A percentile compares a stretch with the other conserved stretches of the same genome.
These are phyloP conservation scores for Hirtodrosophila trivittata DNA, from an alignment of 2,888 invertebrate genomes.

Conservation along the genomic window DNA sequence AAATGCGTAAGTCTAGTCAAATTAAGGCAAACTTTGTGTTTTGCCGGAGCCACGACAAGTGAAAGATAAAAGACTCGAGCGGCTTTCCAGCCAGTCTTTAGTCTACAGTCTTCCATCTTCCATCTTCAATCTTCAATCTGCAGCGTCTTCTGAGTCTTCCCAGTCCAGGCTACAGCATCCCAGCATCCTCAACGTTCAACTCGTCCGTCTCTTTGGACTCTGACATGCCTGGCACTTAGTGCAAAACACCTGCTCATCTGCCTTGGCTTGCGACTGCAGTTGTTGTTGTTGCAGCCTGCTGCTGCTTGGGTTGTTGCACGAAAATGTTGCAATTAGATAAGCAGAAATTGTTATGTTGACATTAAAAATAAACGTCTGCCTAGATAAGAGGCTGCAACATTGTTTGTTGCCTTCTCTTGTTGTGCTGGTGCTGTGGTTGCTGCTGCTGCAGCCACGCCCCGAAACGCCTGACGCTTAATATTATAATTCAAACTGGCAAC, in stretches of 20 bases:
- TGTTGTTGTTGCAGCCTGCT: conserved; percentile 1
- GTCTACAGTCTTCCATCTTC: not conserved
- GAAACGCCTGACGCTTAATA: conserved; percentile 33
- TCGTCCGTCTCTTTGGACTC: conserved; percentile 6
- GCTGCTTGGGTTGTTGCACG: conserved; percentile 32
- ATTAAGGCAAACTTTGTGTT: conserved; percentile 65
- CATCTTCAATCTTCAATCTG: conserved; percentile 1
- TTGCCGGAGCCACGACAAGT: conserved; percentile 38
- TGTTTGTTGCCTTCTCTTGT: not conserved
- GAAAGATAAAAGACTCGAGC: conserved; percentile 60
- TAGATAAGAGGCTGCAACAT: conserved; percentile 58
- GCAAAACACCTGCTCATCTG: conserved; percentile 75
- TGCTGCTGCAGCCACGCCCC: conserved; percentile 30
- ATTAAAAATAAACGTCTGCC: conserved; percentile 59
- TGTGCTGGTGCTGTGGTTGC: not conserved
- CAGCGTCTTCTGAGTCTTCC: conserved; percentile 7
- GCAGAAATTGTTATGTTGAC: conserved; percentile 79
- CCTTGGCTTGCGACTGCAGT: conserved; percentile 16
- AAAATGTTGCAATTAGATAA: conserved; percentile 80
- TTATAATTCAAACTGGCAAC: conserved; percentile 55
- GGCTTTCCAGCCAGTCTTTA: conserved; percentile 9
- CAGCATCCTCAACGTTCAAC: conserved; percentile 22
- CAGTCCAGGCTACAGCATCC: no score
- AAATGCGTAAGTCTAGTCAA: conserved; percentile 80
- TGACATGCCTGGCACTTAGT: conserved; percentile 69